phyloP scores from a whole-genome alignment of 2,797 vertebrate genomes.

The Epinephelus coioides region DNA sequence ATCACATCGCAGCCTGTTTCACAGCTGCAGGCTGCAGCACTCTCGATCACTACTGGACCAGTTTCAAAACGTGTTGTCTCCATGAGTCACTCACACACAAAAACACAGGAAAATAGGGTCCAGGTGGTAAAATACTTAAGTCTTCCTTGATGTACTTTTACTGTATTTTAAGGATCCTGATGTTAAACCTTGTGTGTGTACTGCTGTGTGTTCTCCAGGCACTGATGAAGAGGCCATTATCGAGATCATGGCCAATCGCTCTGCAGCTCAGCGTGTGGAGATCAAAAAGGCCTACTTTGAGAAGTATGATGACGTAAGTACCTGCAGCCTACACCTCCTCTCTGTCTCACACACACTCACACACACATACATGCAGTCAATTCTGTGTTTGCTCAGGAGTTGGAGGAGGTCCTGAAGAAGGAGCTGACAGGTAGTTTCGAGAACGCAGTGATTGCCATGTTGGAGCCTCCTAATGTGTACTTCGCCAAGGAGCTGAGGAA shows the following conservation, averaged over 20 bases:
- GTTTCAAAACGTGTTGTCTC: no score
- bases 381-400: constrained; percentile 74
- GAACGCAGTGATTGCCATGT: constrained; percentile 85
- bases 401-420: constrained; percentile 87
- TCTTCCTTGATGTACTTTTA: no score
- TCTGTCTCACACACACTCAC: background rate
- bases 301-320: constrained; percentile 88
- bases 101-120: no score
- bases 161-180: no score
- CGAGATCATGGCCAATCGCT: constrained; percentile 85
- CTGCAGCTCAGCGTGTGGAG: constrained; percentile 82
- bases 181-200: background rate
- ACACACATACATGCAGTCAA: background rate
- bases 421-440: constrained; percentile 87
- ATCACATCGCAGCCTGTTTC: no score
- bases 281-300: constrained; percentile 88
- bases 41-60: no score
- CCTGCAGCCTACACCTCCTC: fast-evolving
- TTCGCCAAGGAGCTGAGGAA: constrained; percentile 86
- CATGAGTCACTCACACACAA: no score
- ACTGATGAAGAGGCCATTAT: constrained; percentile 87
- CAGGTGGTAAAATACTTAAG: no score
- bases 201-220: constrained; percentile 70
- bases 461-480: constrained; percentile 81
- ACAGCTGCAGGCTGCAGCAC: no score